Conservation (phyloP, 2,888 invertebrate species). For the Oscheius sp. region DNA sequence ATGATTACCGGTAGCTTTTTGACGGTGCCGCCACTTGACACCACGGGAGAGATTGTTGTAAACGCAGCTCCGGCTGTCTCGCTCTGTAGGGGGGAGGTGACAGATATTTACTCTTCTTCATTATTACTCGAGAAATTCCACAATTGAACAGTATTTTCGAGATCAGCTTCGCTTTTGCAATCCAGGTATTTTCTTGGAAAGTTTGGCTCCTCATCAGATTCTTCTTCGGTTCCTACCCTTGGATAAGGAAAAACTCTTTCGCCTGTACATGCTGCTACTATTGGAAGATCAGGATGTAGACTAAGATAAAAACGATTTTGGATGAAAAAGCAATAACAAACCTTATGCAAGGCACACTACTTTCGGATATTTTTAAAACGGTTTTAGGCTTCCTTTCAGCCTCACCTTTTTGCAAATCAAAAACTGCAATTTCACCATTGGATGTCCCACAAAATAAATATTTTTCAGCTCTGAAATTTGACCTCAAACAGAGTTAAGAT, state of each 20-base stretch:
- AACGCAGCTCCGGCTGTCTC: neutral
- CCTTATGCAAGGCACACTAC: constrained; percentile 29
- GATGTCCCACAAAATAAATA: constrained; percentile 26
- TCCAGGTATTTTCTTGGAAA: neutral
- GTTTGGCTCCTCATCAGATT: neutral
- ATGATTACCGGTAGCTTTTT: constrained; percentile 18
- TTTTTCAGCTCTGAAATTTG: constrained; percentile 13
- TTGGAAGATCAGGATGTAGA: constrained; percentile 19
- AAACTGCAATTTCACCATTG: constrained; percentile 22
- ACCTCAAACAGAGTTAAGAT: neutral
- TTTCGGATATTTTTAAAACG: neutral
- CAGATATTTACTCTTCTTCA: neutral
- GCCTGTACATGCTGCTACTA: constrained; percentile 30
- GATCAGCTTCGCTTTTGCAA: neutral
- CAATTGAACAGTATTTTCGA: constrained; percentile 9
- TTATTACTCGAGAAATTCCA: constrained; percentile 10
- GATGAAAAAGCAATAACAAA: neutral
- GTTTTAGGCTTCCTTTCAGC: neutral
- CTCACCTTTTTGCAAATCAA: constrained; percentile 18
- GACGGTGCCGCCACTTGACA: constrained; percentile 24
- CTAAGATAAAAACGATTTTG: constrained; percentile 9
- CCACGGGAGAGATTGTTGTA: neutral
- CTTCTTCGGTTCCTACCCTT: neutral
- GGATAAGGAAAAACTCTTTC: constrained; percentile 29
- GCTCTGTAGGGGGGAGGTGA: neutral